phyloP scores from a whole-genome alignment of 2,113 vertebrate genomes.

The Phrynosoma blainvillii region DNA sequence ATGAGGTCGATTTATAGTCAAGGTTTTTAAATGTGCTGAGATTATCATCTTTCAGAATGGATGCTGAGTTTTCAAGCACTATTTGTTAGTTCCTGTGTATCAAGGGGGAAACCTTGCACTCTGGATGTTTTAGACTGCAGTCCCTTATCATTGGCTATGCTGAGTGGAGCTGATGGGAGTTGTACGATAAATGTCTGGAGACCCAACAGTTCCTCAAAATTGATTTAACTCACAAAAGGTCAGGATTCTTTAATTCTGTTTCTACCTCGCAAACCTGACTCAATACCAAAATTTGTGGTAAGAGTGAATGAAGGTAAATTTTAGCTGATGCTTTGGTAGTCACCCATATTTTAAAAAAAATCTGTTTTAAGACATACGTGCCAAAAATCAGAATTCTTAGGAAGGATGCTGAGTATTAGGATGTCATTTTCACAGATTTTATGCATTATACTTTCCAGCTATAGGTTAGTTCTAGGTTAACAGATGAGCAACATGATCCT shows the following conservation, averaged over 20 bases:
- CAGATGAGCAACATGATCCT: neutral
- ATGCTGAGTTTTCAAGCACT: neutral
- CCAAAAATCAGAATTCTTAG: neutral
- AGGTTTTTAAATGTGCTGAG: conserved; percentile 10
- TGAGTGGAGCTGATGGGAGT: no score
- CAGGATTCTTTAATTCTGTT: neutral
- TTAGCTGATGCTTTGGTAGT: neutral
- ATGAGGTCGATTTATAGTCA: no score
- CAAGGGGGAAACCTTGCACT: no score
- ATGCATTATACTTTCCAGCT: neutral
- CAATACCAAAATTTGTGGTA: neutral
- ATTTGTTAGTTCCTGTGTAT: neutral
- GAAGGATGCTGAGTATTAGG: neutral
- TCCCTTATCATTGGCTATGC: no score
- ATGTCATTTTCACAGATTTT: neutral
- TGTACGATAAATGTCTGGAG: no score
- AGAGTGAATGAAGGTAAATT: neutral
- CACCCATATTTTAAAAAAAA: no score
- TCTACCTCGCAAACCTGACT: neutral
- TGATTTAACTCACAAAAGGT: neutral
- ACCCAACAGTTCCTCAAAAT: no score
- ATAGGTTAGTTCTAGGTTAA: neutral
- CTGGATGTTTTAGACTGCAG: no score
- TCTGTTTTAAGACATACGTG: neutral
- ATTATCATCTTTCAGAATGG: neutral